Evolutionary conservation across 2,797 vertebrate species (phyloP), one percentile per base, ranked within the genome.

Genomic region (Leucoraja ocellata): DNA sequence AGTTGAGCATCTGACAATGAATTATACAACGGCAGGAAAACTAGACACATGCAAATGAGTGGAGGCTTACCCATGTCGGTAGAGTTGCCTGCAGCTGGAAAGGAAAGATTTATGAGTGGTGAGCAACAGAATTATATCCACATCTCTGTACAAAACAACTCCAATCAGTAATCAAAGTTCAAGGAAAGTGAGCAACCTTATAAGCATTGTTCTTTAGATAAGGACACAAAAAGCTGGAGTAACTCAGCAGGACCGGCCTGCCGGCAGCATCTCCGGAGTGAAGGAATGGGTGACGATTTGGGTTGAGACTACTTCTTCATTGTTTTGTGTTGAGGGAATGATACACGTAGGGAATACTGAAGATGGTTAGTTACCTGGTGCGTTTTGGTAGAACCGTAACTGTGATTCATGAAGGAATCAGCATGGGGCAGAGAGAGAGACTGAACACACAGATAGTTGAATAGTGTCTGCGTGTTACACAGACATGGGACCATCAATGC

Each of bases 41-140:
- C 7, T 77, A 16, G 18, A 78, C 32, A 14, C 9, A 28, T 9
- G 16, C 0, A 18, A 88, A 68, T 10, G 16, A 63, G 21, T n/a
- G n/a, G 13, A 92, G 0, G 13, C 65, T 93, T 93, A 93, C 76
- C 93, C 58, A 91, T 91, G 10, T 74, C 71, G 14, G 90, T 74
- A 13, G 90, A 91, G 23, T 74, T 91, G 5, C 90, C 90, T 25
- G 90, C 90, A 74, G 74, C 90, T 91, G 90, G 10, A 74, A 74
- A 91, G 39, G 54, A 91, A 68, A 36, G 7, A 21, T 68, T 36
- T 10, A 7, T 88, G n/a, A 88, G 61, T 68, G 4, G 71, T 91
- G 63, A 71, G 6, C 5, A 36, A 71, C 10, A 25, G 63, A 90
- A 68, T 71, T 46, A 9, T 0, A 71, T n/a, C 32, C 21, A 39